phyloP scores from a whole-genome alignment of 2,888 invertebrate species.

The Epistrophella euchroma region DNA sequence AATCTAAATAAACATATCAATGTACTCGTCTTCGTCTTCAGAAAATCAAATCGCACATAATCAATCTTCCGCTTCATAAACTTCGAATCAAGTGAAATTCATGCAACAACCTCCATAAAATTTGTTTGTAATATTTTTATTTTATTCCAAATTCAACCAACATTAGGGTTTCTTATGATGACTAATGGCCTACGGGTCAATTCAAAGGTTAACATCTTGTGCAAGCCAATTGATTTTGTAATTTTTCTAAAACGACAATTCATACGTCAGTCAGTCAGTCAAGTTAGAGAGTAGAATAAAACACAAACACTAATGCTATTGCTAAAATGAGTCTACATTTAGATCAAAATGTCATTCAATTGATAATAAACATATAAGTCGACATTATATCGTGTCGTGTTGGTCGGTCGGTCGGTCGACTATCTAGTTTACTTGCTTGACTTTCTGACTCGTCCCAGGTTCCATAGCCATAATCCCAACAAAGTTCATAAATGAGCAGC shows the following conservation, averaged over 20 bases:
- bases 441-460: constrained; percentile 23
- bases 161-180: constrained; percentile 17
- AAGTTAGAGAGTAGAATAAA: constrained; percentile 10
- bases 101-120: constrained; percentile 16
- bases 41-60: not conserved
- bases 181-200: constrained; percentile 55
- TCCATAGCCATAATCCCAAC: not conserved
- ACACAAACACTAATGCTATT: constrained; percentile 18
- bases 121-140: not conserved
- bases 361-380: not conserved
- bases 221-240: constrained; percentile 65
- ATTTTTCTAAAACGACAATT: constrained; percentile 15
- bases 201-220: constrained; percentile 52
- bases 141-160: not conserved
- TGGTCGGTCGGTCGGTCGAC: not conserved
- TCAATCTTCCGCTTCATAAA: constrained; percentile 43
- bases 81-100: constrained; percentile 37
- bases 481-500: constrained; percentile 21
- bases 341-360: constrained; percentile 53
- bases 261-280: constrained; percentile 24
- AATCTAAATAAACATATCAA: too few relatives aligned
- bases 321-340: constrained; percentile 38
- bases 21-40: too few relatives aligned
- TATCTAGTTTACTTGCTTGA: not conserved
- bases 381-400: constrained; percentile 2